Evolutionary conservation across 2,888 invertebrate species (phyloP).

Genomic region (Cephus nigrinus): DNA sequence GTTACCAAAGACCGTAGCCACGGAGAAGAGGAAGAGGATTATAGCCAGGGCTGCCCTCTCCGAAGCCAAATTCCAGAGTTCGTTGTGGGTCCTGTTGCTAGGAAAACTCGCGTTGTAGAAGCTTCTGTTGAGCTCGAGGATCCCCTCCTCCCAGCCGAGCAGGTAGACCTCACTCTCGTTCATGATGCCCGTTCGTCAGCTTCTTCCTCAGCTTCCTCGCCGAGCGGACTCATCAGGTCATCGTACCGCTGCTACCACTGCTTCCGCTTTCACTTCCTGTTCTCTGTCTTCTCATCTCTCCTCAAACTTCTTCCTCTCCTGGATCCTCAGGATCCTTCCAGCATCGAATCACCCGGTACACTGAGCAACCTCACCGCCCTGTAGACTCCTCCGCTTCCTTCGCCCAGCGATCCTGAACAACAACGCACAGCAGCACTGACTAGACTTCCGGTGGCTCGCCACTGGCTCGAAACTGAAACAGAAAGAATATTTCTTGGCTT

Average conservation of each 20-base stretch:
- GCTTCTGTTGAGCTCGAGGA: conserved; percentile 13
- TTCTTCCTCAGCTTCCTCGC: conserved; percentile 10
- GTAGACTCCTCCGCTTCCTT: no score
- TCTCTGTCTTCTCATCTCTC: conserved; percentile 1
- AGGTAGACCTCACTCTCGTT: conserved; percentile 59
- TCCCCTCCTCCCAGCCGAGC: conserved; percentile 54
- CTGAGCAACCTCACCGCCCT: no score
- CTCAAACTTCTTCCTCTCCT: neutral
- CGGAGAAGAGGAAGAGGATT: conserved; percentile 86
- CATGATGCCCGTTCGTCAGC: conserved; percentile 33
- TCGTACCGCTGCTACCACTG: conserved; percentile 23
- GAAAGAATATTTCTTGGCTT: no score
- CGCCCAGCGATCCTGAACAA: no score
- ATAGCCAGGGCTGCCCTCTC: conserved; percentile 83
- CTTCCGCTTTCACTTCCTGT: neutral
- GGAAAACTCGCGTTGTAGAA: conserved; percentile 36
- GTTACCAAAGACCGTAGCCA: conserved; percentile 96
- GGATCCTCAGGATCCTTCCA: no score
- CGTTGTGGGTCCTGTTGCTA: conserved; percentile 43
- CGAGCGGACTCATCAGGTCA: conserved; percentile 34
- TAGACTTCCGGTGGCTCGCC: no score
- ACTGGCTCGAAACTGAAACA: no score
- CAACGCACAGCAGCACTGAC: no score
- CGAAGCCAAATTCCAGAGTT: conserved; percentile 69
- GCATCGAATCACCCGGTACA: no score